These are phyloP conservation scores for Pangasius krempfi DNA, from an alignment of 2,797 vertebrate species.

Conservation along the genomic window DNA sequence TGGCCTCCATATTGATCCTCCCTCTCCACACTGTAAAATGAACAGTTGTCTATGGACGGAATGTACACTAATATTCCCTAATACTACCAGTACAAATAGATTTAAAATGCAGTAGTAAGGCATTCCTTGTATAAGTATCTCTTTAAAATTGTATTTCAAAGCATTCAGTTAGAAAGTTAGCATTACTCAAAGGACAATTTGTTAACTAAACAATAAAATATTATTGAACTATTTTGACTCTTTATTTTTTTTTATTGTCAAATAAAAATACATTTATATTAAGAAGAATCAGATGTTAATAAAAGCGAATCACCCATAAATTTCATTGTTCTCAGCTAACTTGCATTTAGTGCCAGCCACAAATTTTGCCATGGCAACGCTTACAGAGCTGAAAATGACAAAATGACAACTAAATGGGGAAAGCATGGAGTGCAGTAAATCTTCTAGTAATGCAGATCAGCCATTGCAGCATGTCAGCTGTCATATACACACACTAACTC, in stretches of 20 bases:
- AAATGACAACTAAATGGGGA: neutral
- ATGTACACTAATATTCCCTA: no score
- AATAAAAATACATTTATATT: neutral
- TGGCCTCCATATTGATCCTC: neutral
- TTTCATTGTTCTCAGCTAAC: neutral
- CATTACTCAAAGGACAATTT: neutral
- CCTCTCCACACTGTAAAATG: neutral
- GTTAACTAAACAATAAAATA: neutral
- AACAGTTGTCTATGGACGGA: neutral
- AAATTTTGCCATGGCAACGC: neutral
- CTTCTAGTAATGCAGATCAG: constrained; percentile 7
- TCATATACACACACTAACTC: neutral
- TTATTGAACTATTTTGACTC: neutral
- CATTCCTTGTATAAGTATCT: neutral
- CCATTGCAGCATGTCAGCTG: neutral
- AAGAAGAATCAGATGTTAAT: neutral
- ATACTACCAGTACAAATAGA: neutral
- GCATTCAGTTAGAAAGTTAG: neutral
- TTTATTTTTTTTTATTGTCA: neutral
- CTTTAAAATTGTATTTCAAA: neutral
- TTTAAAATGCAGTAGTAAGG: neutral
- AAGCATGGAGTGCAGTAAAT: neutral
- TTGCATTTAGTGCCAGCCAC: neutral
- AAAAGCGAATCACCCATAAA: neutral
- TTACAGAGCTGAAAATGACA: neutral